phyloP scores from a whole-genome alignment of 2,113 vertebrate genomes.

The Climacteris rufus region DNA sequence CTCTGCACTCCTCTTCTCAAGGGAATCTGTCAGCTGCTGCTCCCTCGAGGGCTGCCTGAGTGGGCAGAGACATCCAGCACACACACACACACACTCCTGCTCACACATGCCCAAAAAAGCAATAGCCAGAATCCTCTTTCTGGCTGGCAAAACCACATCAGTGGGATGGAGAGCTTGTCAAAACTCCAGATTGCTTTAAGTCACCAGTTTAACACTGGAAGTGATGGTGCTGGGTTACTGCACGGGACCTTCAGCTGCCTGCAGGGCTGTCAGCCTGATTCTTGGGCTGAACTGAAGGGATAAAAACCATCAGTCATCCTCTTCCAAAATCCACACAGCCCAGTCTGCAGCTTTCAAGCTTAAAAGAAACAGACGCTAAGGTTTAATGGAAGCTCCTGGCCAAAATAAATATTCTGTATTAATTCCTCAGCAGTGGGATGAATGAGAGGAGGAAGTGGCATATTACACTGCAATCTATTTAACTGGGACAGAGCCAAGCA shows the following conservation, averaged over 20 bases:
- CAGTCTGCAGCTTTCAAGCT: not conserved
- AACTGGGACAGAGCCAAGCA: constrained; percentile 29
- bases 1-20: not conserved
- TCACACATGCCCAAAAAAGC: not conserved
- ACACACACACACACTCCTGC: not conserved
- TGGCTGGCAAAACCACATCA: not conserved
- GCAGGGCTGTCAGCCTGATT: not conserved
- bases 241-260: not conserved
- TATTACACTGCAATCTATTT: constrained; percentile 20
- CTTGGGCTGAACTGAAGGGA: not conserved
- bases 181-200: not conserved
- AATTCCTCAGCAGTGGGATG: constrained; percentile 20
- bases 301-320: not conserved
- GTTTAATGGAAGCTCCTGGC: constrained; percentile 6
- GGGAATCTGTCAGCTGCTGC: not conserved
- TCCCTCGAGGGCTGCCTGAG: not conserved
- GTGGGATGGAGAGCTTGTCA: not conserved
- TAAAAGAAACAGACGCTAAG: constrained; percentile 4
- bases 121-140: not conserved
- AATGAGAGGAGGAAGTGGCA: constrained; percentile 44
- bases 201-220: not conserved
- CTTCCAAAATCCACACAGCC: constrained; percentile 27
- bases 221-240: not conserved
- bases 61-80: not conserved
- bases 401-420: constrained; percentile 49